phyloP scores from a whole-genome alignment of 92 coral and sea anemone genomes.

The Micromussa lordhowensis region DNA sequence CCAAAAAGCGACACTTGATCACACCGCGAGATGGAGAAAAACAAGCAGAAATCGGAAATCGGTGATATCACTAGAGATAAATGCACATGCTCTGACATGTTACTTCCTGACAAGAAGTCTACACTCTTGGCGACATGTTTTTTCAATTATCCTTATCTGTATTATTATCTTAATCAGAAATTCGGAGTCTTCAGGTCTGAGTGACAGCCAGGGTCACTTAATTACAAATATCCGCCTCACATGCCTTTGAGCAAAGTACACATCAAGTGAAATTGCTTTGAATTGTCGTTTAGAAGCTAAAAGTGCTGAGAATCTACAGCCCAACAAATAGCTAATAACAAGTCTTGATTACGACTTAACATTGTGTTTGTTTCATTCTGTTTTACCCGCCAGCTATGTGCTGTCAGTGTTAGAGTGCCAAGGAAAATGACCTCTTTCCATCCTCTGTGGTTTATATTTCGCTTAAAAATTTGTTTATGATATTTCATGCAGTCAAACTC shows the following conservation, averaged over 20 bases:
- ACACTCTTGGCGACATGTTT: background rate
- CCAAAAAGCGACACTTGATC: background rate
- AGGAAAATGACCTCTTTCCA: background rate
- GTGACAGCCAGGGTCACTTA: background rate
- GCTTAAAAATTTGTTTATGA: background rate
- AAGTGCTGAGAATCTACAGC: background rate
- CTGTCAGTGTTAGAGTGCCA: background rate
- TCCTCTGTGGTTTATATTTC: background rate
- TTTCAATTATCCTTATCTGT: conserved; percentile 14
- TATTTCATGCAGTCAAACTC: background rate
- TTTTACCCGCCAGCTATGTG: background rate
- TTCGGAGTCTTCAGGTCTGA: conserved; percentile 5
- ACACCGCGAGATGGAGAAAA: background rate
- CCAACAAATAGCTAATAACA: background rate
- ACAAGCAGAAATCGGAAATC: background rate
- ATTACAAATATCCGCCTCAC: conserved; percentile 13
- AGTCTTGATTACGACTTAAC: background rate
- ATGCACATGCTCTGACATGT: background rate
- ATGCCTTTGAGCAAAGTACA: background rate
- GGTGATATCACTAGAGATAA: background rate
- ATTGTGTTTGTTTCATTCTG: background rate
- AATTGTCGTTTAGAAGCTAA: background rate
- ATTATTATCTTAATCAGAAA: background rate
- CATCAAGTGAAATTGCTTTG: background rate
- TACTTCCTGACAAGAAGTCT: background rate